Evolutionary conservation across 2,888 invertebrate species (phyloP), one percentile per base, ranked within the genome.

Genomic region (Yponomeuta cagnagella): DNA sequence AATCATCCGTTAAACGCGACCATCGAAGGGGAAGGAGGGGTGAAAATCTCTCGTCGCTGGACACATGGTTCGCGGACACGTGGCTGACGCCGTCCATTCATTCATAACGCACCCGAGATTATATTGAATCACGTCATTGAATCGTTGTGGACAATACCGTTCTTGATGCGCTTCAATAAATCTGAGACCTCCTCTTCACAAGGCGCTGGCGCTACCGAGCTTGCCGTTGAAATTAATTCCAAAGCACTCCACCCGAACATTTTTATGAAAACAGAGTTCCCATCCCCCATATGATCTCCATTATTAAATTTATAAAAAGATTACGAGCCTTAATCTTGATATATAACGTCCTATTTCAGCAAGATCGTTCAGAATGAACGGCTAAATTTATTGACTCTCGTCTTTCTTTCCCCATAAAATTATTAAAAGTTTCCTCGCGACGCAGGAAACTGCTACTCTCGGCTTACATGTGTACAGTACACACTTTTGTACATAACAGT

Each of bases 241-340:
- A 12, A 33, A 65, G 31, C 33, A 9, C 31, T 65, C 33, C 10
- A 10, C 65, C 12, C 12, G 65, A 65, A 65, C 33, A 33, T 33
- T 10, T 43, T n/a, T 68, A 68, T 68, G 77, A 76, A 77, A 79
- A 80, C 81, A 79, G 80, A 79, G 78, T 79, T 80, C 78, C 81
- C 52, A 43, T 76, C 76, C 81, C 77, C 77, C 80, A 78, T 83
- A 82, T 81, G 80, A 80, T 80, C 78, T 77, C 81, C 79, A 84
- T 85, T 86, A 87, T 86, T 84, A 86, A 86, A 88, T 85, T 86
- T 88, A 81, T 79, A 79, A 84, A 77, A 80, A 82, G 82, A 86
- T 88, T 87, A 86, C 80, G 82, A 83, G 81, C 79, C 81, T 79
- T 84, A 84, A 85, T 86, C 82, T 83, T 86, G 81, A 85, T 84